Percentiles rank a stretch among this genome's conserved stretches.
phyloP scores from a whole-genome alignment of 2,797 vertebrate species.

The Macrochelys suwanniensis region DNA sequence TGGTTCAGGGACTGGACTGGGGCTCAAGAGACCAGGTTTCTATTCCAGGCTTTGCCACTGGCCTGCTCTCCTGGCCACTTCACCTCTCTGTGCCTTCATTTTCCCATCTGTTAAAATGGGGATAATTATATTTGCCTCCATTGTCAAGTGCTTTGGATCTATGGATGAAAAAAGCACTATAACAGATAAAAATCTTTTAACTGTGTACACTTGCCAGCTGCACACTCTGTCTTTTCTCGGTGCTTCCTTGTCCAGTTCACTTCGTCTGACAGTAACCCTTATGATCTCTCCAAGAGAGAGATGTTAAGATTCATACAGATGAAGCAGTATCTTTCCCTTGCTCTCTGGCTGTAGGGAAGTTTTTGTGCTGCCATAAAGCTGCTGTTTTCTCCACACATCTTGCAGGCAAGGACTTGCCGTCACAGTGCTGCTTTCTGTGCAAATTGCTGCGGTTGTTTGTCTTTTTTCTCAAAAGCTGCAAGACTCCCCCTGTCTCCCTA shows the following conservation, averaged over 20 bases:
- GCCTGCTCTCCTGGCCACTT: not conserved
- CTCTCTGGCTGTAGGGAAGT: not conserved
- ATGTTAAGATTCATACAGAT: not conserved
- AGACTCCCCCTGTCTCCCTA: not conserved
- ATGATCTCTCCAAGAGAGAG: not conserved
- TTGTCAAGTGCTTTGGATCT: not conserved
- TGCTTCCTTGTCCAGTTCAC: fast-evolving
- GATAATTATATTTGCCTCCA: not conserved
- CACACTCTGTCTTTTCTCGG: not conserved
- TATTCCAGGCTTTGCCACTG: not conserved
- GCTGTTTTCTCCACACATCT: fast-evolving
- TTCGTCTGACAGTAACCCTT: not conserved
- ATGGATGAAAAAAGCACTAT: not conserved
- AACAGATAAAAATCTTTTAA: not conserved
- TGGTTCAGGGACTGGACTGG: not conserved
- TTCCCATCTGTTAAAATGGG: not conserved
- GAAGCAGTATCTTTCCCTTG: not conserved
- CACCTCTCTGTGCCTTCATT: not conserved
- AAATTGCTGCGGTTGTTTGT: fast-evolving
- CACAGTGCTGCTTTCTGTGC: not conserved
- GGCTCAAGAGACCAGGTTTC: not conserved
- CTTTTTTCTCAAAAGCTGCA: not conserved
- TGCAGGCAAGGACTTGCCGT: not conserved
- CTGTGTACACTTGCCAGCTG: not conserved
- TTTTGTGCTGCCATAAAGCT: not conserved